Evolutionary conservation across 2,113 vertebrate species (phyloP), one percentile per base, ranked within the genome.

Genomic region (Crotalus helleri): DNA sequence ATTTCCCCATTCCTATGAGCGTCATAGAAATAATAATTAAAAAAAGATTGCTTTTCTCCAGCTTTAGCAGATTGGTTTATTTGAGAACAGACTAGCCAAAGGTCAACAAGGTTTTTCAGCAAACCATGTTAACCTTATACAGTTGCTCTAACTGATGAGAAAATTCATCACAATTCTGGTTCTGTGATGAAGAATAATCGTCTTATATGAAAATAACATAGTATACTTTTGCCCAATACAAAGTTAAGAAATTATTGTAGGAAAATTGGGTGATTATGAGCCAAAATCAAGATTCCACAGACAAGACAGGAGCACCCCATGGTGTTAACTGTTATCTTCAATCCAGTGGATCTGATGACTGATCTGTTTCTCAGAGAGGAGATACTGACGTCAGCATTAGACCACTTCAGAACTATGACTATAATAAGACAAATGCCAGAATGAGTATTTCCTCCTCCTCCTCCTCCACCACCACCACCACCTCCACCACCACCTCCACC

Each of bases 121-220:
- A 90, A 86, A 3, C 0, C 39, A 7, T 39, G n/a, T 29, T 49
- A 10, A n/a, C n/a, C 23, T 90, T 58, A 1, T 64, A 69, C 1
- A 17, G 29, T 69, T 17, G 81, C 21, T 95, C 3, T 91, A 1
- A 24, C 51, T 91, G 88, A 58, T 54, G 5, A 8, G 5, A 24
- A 10, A 93, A 88, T 33, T 2, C 12, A 81, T 3, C 54, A 69
- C 46, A 58, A n/a, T 58, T 92, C 92, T 92, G 44, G 93, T 64
- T 91, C 59, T 33, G 0, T 64, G 3, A 23, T 87, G 89, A n/a
- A 21, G 17, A 55, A 15, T 90, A 24, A 69, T 26, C 15, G 5
- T 29, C 44, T 49, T 0, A 0, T 49, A 9, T 58, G 49, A 17
- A 90, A 88, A 29, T 90, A 93, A 64, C 0, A 9, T 0, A 24